Percentiles rank a stretch among this genome's conserved stretches.
phyloP scores from a whole-genome alignment of 2,113 vertebrate genomes.

The Nibea coibor region DNA sequence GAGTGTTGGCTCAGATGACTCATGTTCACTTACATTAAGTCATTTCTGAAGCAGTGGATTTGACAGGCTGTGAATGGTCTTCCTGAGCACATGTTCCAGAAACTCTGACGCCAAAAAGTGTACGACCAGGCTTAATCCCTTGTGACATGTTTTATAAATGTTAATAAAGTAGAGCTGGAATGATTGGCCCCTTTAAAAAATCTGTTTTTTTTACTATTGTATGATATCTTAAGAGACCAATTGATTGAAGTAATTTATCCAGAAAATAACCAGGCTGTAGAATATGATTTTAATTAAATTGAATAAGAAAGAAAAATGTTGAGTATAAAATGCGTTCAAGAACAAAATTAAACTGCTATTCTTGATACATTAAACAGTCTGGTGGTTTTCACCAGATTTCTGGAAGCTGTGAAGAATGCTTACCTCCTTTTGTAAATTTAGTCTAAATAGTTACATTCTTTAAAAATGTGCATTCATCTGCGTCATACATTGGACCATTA shows the following conservation, averaged over 20 bases:
- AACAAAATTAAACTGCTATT: too few relatives aligned
- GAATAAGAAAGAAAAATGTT: too few relatives aligned
- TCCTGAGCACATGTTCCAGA: neutral
- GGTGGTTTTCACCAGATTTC: neutral
- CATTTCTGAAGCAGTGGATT: neutral
- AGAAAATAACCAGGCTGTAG: neutral
- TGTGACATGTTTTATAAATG: neutral
- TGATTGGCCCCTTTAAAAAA: neutral
- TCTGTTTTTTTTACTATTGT: neutral
- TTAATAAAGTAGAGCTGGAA: neutral
- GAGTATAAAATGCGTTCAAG: too few relatives aligned
- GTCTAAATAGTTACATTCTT: neutral
- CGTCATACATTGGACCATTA: neutral
- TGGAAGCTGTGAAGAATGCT: too few relatives aligned
- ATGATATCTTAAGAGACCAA: neutral
- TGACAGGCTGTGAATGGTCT: neutral
- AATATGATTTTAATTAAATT: too few relatives aligned
- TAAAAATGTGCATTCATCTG: neutral
- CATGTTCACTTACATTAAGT: neutral
- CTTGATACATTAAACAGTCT: neutral
- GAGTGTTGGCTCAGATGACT: neutral
- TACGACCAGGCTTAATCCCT: neutral
- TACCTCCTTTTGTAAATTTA: too few relatives aligned
- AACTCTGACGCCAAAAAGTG: neutral
- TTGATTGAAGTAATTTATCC: neutral